These are phyloP conservation scores for Periophthalmus magnuspinnatus DNA, from an alignment of 2,797 vertebrate species.

Conservation along the genomic window DNA sequence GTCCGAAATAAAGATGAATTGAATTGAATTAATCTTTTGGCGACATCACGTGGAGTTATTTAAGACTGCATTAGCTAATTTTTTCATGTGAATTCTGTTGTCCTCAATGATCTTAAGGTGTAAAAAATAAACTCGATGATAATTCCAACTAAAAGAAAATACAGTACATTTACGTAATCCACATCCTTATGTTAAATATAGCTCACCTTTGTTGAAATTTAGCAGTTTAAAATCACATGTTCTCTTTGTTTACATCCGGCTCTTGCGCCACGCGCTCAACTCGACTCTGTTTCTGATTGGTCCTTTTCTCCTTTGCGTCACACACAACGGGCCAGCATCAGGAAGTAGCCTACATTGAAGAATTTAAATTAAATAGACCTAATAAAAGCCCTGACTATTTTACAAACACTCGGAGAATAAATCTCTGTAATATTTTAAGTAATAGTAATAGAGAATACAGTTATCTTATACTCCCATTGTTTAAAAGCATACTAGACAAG, in stretches of 20 bases:
- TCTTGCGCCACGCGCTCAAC: slow-evolving; percentile 49
- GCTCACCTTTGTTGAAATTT: not conserved
- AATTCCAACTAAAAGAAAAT: not conserved
- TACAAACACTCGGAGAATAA: too few relatives aligned
- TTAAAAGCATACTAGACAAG: too few relatives aligned
- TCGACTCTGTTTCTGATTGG: slow-evolving; percentile 50
- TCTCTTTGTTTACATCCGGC: slow-evolving; percentile 62
- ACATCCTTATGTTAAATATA: not conserved
- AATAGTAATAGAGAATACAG: too few relatives aligned
- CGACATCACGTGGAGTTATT: not conserved
- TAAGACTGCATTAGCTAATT: not conserved
- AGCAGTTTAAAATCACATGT: not conserved
- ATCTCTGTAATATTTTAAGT: too few relatives aligned
- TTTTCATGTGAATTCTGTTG: not conserved
- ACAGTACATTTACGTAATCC: not conserved
- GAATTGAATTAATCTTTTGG: too few relatives aligned
- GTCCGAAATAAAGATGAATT: too few relatives aligned
- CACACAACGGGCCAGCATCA: slow-evolving; percentile 13
- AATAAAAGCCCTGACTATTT: too few relatives aligned
- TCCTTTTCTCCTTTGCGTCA: slow-evolving; percentile 20
- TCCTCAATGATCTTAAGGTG: not conserved
- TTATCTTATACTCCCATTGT: too few relatives aligned
- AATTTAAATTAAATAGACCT: too few relatives aligned
- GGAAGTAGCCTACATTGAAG: too few relatives aligned
- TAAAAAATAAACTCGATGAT: not conserved